Evolutionary conservation across 1,140 invertebrate species (phyloP), one percentile per base, ranked within the genome.

Genomic region (Calephelis virginiensis): DNA sequence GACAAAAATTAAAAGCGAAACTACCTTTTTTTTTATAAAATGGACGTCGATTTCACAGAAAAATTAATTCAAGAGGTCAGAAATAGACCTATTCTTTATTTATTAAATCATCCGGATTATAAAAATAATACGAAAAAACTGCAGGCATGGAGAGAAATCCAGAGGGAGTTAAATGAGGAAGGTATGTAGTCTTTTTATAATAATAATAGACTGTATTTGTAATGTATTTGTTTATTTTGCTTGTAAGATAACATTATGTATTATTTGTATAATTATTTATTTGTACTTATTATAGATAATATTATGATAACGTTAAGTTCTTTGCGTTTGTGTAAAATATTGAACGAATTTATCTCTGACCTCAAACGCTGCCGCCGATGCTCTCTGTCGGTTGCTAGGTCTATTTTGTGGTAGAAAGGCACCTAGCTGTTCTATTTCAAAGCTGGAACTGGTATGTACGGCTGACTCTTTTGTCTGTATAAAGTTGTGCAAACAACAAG

Each of bases 1-100:
- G 47, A 64, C 63, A 53, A 56, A 53, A 64, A 64, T 64, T n/a
- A 64, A 64, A 56, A 64, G 49, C 63, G 63, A 50, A 64, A 64
- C 63, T 64, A 64, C 63, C 50, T 64, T 64, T 48, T n/a, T 49
- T 64, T 64, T 64, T 17, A 48, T 37, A 64, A 48, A 64, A 64
- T 64, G 63, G 48, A 64, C 63, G 63, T 64, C 63, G 63, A 64
- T 64, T 64, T 64, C 37, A 64, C 48, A 50, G 48, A 64, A 28
- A 64, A 64, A 50, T 64, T 50, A 64, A 64, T 64, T 64, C 43
- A 63, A 63, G 61, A 28, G 63, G 63, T 64, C 63, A 64, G 63
- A 64, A 64, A 64, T 53, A 64, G 47, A 64, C 63, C 63, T 37
- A 49, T 49, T 64, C 63, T 64, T 50, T 64, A 64, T 64, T 64